Percentiles rank a stretch among this genome's conserved stretches.
These are phyloP conservation scores for Gallinago solitaria DNA, from an alignment of 2,797 vertebrate genomes.

Conservation along the genomic window DNA sequence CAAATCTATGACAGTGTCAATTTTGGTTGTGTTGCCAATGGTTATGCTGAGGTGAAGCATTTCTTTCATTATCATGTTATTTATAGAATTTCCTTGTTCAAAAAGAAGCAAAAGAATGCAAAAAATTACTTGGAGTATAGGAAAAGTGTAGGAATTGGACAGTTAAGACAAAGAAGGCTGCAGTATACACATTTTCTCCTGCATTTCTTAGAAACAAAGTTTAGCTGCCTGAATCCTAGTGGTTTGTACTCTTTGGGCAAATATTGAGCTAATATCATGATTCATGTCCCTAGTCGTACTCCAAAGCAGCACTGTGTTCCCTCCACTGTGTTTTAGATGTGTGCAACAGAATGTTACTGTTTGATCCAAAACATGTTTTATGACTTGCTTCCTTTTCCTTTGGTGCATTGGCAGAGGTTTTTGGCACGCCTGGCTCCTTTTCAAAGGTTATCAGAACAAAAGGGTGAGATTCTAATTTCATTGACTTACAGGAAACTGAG, in stretches of 20 bases:
- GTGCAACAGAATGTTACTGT: conserved; percentile 44
- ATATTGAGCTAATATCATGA: conserved; percentile 42
- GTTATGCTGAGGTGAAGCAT: neutral
- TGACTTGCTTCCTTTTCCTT: conserved; percentile 2
- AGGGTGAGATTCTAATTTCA: neutral
- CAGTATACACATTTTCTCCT: neutral
- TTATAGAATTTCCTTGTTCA: neutral
- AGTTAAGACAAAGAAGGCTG: neutral
- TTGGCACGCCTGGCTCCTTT: neutral
- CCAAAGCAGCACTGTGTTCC: conserved; percentile 31
- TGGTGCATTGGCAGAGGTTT: neutral
- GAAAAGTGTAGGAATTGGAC: neutral
- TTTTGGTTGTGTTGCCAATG: neutral
- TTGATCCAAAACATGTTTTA: conserved; percentile 42
- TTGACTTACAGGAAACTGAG: neutral
- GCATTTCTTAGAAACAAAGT: neutral
- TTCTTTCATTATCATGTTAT: neutral
- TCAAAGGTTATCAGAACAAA: neutral
- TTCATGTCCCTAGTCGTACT: conserved; percentile 26
- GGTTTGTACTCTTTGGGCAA: conserved; percentile 36
- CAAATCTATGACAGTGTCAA: neutral
- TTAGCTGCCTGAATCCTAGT: conserved; percentile 4
- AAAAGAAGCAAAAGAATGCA: neutral
- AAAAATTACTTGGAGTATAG: neutral
- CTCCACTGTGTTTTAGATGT: conserved; percentile 4